phyloP scores from a whole-genome alignment of 2,888 invertebrate genomes.

The Erannis defoliaria region DNA sequence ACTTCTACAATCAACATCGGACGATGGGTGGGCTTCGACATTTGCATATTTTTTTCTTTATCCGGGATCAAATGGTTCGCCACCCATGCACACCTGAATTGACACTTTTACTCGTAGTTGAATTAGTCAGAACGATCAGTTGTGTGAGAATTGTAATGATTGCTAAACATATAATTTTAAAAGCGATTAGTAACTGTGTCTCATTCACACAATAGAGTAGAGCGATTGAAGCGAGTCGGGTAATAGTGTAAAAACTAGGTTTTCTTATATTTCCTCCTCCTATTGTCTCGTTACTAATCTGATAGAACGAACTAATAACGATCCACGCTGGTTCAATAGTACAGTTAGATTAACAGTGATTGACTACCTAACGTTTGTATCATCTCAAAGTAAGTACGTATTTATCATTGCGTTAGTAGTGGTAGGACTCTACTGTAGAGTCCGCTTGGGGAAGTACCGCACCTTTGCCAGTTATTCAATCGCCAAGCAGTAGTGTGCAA shows the following conservation, averaged over 20 bases:
- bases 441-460: too few relatives aligned
- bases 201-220: slow-evolving; percentile 70
- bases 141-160: slow-evolving; percentile 45
- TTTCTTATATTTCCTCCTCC: slow-evolving; percentile 76
- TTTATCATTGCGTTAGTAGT: too few relatives aligned
- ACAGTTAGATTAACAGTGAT: slow-evolving; percentile 49
- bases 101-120: slow-evolving; percentile 6
- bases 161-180: slow-evolving; percentile 63
- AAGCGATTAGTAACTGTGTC: slow-evolving; percentile 65
- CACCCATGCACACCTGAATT: slow-evolving; percentile 6
- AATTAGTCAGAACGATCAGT: slow-evolving; percentile 33
- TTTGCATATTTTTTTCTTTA: slow-evolving; percentile 14
- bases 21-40: slow-evolving; percentile 7
- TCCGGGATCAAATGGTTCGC: slow-evolving; percentile 3
- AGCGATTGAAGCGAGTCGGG: slow-evolving; percentile 53
- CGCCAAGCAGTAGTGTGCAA: too few relatives aligned
- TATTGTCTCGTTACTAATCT: slow-evolving; percentile 79
- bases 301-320: slow-evolving; percentile 68
- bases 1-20: slow-evolving; percentile 1
- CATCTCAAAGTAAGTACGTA: too few relatives aligned
- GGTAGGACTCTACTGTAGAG: too few relatives aligned
- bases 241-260: slow-evolving; percentile 65
- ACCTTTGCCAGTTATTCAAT: too few relatives aligned
- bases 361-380: too few relatives aligned
- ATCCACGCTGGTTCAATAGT: slow-evolving; percentile 42